phyloP scores from a whole-genome alignment of 1,140 invertebrate species.

The Drosophila nigromelanica region DNA sequence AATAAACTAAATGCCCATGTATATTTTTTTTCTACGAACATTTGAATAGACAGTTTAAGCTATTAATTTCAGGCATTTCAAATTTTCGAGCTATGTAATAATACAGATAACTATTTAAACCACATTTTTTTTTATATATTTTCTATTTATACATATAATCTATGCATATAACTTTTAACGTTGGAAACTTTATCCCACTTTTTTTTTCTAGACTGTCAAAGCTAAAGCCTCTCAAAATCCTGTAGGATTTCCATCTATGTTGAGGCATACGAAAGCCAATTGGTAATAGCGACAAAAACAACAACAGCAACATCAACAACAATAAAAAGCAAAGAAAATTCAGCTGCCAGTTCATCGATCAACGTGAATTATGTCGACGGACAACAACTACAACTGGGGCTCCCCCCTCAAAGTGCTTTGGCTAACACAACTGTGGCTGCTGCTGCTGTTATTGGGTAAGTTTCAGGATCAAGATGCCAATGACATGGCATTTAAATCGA shows the following conservation, averaged over 20 bases:
- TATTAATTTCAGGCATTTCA: too few relatives aligned
- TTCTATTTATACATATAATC: too few relatives aligned
- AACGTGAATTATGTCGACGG: slow-evolving; percentile 49
- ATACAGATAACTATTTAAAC: too few relatives aligned
- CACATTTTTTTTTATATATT: too few relatives aligned
- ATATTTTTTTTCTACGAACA: too few relatives aligned
- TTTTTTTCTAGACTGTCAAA: slow-evolving; percentile 8
- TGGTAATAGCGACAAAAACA: neutral
- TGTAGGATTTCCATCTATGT: slow-evolving; percentile 15
- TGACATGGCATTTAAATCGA: slow-evolving; percentile 41
- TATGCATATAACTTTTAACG: neutral
- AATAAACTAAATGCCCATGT: too few relatives aligned
- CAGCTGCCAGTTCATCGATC: slow-evolving; percentile 49
- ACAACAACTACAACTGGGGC: slow-evolving; percentile 5
- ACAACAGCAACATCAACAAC: slow-evolving; percentile 1
- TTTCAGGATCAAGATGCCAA: slow-evolving; percentile 47
- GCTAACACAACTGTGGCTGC: slow-evolving; percentile 63
- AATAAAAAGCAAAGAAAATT: slow-evolving; percentile 23
- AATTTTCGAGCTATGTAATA: too few relatives aligned
- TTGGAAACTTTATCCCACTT: neutral
- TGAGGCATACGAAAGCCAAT: slow-evolving; percentile 9
- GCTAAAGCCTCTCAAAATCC: slow-evolving; percentile 6
- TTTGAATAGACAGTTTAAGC: too few relatives aligned
- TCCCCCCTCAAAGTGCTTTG: slow-evolving; percentile 57
- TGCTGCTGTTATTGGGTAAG: slow-evolving; percentile 66